Percentiles rank a stretch among this genome's conserved stretches.
Conservation (phyloP, 2,113 vertebrate genomes). For the Oreotragus oreotragus region DNA sequence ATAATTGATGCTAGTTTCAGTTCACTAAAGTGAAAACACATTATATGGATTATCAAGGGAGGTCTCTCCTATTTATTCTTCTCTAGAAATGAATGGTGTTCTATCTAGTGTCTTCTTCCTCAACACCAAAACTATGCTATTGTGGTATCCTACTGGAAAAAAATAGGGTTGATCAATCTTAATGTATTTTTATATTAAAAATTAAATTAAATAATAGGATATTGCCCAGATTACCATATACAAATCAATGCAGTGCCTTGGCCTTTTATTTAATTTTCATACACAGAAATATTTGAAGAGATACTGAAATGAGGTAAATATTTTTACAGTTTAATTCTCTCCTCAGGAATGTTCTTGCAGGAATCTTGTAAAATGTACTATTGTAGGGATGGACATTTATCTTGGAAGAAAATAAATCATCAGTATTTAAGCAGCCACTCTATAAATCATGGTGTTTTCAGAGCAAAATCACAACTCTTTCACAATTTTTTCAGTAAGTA, state of each 20-base stretch:
- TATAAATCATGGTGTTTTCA: neutral
- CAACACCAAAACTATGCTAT: neutral
- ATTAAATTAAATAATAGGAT: neutral
- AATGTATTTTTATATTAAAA: slow-evolving; percentile 17
- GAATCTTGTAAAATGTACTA: neutral
- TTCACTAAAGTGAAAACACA: slow-evolving; percentile 41
- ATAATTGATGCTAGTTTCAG: slow-evolving; percentile 50
- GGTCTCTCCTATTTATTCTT: slow-evolving; percentile 13
- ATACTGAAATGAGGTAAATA: slow-evolving; percentile 1
- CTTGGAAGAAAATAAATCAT: neutral
- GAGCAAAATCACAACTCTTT: neutral
- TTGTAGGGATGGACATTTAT: neutral
- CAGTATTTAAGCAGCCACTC: neutral
- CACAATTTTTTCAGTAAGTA: neutral
- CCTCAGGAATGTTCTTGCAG: neutral
- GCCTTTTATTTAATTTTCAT: slow-evolving; percentile 21
- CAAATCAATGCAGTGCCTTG: neutral
- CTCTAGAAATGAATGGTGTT: slow-evolving; percentile 8
- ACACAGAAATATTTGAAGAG: neutral
- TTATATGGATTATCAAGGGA: slow-evolving; percentile 22
- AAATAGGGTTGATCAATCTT: neutral
- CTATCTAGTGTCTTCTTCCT: neutral
- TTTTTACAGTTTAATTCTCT: neutral
- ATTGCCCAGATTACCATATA: neutral
- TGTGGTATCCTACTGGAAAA: slow-evolving; percentile 35